Evolutionary conservation across 2,888 invertebrate genomes (phyloP), one percentile per base, ranked within the genome.

Genomic region (Galeopsomyia nigrocyanea): DNA sequence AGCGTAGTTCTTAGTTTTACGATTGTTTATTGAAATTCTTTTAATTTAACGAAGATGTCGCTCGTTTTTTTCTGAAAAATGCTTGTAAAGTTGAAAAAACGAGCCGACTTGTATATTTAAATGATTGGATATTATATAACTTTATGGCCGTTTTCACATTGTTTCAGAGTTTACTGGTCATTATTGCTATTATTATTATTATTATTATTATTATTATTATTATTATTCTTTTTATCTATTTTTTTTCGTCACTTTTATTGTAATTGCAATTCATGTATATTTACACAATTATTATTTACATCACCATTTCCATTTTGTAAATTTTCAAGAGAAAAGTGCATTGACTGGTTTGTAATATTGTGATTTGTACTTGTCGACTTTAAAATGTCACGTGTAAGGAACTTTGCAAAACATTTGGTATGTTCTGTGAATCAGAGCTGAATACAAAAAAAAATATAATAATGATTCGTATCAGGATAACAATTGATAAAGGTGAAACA

Each of bases 151-250:
- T 80, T 81, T 76, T 68, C 60, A 79, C 78, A 82, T 82, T 81
- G 80, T 80, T 81, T 82, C 80, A 80, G 80, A 83, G 81, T 83
- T 83, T 81, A 83, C 79, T 75, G 78, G 82, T 81, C 80, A 81
- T 81, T 83, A 76, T 80, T 80, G 79, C 77, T 73, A 63, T 68
- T 74, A 77, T 55, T 57, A 68, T 65, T 61, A 63, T 63, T 57
- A 72, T 47, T 71, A 58, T 67, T 55, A 61, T 57, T 56, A 26
- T 66, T 58, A 58, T 68, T 60, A 68, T 58, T 68, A 57, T n/a
- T 63, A 67, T 62, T 55, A 63, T 47, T 63, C 50, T 46, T 51
- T 55, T 39, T 65, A 62, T 31, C 58, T 64, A 71, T 61, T 71
- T 53, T 50, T n/a, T 69, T 64, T 58, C 51, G 58, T 39, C 53